Evolutionary conservation across 2,888 invertebrate genomes (phyloP).

Genomic region (Nemurella pictetii): DNA sequence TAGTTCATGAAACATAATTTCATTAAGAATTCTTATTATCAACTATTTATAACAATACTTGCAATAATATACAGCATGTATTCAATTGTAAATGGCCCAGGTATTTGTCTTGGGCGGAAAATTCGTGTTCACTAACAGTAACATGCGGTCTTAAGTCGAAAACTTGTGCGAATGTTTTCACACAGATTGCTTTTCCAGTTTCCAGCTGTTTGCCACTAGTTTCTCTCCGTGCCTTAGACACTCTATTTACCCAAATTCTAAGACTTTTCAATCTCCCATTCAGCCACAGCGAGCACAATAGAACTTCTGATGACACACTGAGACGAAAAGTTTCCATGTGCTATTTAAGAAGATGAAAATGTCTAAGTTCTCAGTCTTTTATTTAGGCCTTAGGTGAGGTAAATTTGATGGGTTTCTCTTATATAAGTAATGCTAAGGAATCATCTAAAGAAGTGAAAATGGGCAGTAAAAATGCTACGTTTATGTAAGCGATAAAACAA

Average conservation of each 20-base stretch:
- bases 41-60: too few species aligned
- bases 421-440: neutral
- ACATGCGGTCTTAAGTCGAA: neutral
- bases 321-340: slow-evolving; percentile 3
- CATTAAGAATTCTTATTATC: too few species aligned
- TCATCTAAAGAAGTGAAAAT: neutral
- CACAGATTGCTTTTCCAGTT: slow-evolving; percentile 8
- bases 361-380: neutral
- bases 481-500: neutral
- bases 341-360: slow-evolving; percentile 21
- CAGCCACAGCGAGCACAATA: neutral
- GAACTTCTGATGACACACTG: slow-evolving; percentile 6
- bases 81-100: too few species aligned
- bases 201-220: neutral
- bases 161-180: slow-evolving; percentile 5
- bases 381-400: neutral
- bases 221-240: neutral
- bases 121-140: neutral
- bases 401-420: neutral
- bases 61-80: too few species aligned
- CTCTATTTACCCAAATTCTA: slow-evolving; percentile 8
- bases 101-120: neutral
- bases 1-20: too few species aligned
- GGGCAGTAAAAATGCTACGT: neutral
- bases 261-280: slow-evolving; percentile 15